phyloP scores from a whole-genome alignment of 2,113 vertebrate genomes.

The Scomber japonicus region DNA sequence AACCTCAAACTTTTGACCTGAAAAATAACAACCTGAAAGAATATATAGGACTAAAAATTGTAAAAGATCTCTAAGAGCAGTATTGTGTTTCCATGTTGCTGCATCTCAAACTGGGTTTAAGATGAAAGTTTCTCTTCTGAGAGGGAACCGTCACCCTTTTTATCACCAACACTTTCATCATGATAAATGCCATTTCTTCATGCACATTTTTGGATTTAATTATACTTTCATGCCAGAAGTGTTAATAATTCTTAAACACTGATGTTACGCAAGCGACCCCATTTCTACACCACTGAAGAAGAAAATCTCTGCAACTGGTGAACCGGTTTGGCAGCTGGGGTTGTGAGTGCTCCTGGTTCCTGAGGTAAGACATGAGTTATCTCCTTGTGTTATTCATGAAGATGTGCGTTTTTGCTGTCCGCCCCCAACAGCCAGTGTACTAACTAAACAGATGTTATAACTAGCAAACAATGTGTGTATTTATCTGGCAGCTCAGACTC shows the following conservation, averaged over 20 bases:
- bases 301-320: background rate
- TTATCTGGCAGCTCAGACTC: no score
- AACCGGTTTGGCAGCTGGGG: background rate
- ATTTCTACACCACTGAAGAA: background rate
- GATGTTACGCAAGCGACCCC: slow-evolving; percentile 32
- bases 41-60: slow-evolving; percentile 3
- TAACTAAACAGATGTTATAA: no score
- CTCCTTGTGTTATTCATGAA: no score
- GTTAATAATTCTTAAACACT: slow-evolving; percentile 39
- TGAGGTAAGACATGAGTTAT: no score
- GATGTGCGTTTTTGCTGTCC: no score
- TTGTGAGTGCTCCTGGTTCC: background rate
- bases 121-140: slow-evolving; percentile 47
- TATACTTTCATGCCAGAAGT: slow-evolving; percentile 8
- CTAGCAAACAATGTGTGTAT: no score
- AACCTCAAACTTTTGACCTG: background rate
- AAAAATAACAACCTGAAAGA: slow-evolving; percentile 16
- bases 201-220: slow-evolving; percentile 27
- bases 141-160: slow-evolving; percentile 18
- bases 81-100: background rate
- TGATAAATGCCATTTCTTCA: slow-evolving; percentile 2
- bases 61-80: slow-evolving; percentile 9
- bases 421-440: no score
- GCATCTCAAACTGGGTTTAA: slow-evolving; percentile 31
- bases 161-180: slow-evolving; percentile 31